Evolutionary conservation across 1,140 invertebrate species (phyloP).

Genomic region (Papilio xuthus): DNA sequence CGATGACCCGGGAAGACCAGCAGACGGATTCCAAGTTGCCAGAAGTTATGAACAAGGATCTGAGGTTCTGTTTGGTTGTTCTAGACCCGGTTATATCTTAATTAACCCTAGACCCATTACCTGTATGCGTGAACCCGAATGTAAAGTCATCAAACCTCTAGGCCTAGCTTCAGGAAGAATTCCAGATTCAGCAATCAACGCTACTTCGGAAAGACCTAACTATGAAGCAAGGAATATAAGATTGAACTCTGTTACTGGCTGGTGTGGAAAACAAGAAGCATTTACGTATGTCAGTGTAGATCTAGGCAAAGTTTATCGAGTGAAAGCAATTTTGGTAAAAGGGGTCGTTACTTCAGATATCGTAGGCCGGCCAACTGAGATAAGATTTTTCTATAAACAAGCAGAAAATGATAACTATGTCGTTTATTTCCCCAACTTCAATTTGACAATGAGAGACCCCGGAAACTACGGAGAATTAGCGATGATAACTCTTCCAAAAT

Average conservation of each 20-base stretch:
- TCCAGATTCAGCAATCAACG: slow-evolving; percentile 97
- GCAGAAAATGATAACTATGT: slow-evolving; percentile 96
- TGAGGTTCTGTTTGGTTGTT: slow-evolving; percentile 95
- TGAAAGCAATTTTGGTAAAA: slow-evolving; percentile 96
- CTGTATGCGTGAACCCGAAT: slow-evolving; percentile 96
- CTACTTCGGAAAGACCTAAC: slow-evolving; percentile 95
- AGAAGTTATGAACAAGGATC: slow-evolving; percentile 96
- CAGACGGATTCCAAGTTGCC: slow-evolving; percentile 94
- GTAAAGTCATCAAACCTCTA: slow-evolving; percentile 94
- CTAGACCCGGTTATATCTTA: slow-evolving; percentile 94
- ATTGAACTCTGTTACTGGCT: slow-evolving; percentile 96
- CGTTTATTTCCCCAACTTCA: slow-evolving; percentile 98
- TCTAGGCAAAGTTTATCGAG: slow-evolving; percentile 93
- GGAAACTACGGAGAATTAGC: slow-evolving; percentile 93
- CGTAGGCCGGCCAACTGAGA: slow-evolving; percentile 96
- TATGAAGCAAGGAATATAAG: slow-evolving; percentile 95
- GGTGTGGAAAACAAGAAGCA: slow-evolving; percentile 97
- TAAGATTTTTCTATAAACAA: slow-evolving; percentile 98
- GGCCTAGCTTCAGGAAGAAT: slow-evolving; percentile 95
- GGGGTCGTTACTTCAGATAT: slow-evolving; percentile 97
- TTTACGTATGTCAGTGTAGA: slow-evolving; percentile 98
- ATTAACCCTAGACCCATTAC: slow-evolving; percentile 95
- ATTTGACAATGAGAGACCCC: slow-evolving; percentile 94
- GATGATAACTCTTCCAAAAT: slow-evolving; percentile 97
- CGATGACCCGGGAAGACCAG: slow-evolving; percentile 95